Evolutionary conservation across 2,888 invertebrate genomes (phyloP).

Genomic region (Ernsta delagoae): DNA sequence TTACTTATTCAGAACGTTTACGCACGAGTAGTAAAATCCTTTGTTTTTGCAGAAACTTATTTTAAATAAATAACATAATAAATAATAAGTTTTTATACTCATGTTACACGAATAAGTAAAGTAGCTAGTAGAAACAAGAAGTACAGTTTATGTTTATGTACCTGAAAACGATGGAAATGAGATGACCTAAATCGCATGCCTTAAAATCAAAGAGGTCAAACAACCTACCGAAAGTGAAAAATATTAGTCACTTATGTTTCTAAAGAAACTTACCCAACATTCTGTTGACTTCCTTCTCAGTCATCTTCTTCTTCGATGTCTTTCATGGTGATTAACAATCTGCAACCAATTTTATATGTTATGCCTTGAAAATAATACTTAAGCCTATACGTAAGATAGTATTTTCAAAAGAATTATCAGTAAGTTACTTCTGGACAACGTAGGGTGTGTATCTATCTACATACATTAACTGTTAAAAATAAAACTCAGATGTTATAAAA

Average conservation of each 20-base stretch:
- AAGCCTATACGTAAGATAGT: constrained; percentile 17
- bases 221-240: not conserved
- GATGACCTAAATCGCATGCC: no score
- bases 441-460: not conserved
- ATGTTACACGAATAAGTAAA: no score
- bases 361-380: not conserved
- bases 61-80: not conserved
- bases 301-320: constrained; percentile 74
- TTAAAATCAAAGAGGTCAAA: not conserved
- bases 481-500: not conserved
- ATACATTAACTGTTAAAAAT: no score
- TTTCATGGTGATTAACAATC: constrained; percentile 62
- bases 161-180: no score
- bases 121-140: no score
- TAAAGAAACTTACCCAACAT: constrained; percentile 73
- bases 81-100: no score
- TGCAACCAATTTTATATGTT: constrained; percentile 39
- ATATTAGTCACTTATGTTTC: not conserved
- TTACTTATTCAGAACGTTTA: not conserved
- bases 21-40: not conserved
- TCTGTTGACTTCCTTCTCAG: constrained; percentile 78
- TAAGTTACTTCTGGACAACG: not conserved
- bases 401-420: not conserved
- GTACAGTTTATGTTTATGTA: no score
- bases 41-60: not conserved